A percentile compares a stretch with the other conserved stretches of the same genome.
phyloP scores from a whole-genome alignment of 2,797 vertebrate genomes.

The Gymnothorax reevesii region DNA sequence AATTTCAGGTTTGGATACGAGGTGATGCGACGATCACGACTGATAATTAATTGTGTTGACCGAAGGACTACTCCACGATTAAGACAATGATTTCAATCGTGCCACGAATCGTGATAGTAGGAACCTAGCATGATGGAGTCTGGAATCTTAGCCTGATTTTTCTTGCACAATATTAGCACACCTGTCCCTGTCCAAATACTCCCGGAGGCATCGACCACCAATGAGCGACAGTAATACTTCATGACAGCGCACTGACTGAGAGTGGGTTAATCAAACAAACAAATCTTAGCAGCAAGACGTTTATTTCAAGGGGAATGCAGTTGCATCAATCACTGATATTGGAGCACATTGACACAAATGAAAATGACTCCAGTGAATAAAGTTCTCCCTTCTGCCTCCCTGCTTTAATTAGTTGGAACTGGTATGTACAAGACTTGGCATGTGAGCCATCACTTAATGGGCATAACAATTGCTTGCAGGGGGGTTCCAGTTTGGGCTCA shows the following conservation, averaged over 20 bases:
- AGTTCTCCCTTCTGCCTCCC: neutral
- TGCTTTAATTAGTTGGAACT: neutral
- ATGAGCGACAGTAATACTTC: neutral
- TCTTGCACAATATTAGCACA: neutral
- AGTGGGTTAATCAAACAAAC: slow-evolving; percentile 12
- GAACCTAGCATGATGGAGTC: too few relatives aligned
- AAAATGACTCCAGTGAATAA: neutral
- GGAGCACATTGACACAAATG: neutral
- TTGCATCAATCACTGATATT: neutral
- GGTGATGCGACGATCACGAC: too few relatives aligned
- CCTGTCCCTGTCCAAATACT: neutral
- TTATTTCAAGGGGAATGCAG: neutral
- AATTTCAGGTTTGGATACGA: too few relatives aligned
- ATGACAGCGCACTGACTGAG: neutral
- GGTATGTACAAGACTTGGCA: neutral
- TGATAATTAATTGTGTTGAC: too few relatives aligned
- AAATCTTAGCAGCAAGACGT: slow-evolving; percentile 1
- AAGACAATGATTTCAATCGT: too few relatives aligned
- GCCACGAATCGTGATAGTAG: too few relatives aligned
- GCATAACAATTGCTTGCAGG: neutral
- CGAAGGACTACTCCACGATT: too few relatives aligned
- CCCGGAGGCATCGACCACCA: neutral
- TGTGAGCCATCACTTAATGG: neutral
- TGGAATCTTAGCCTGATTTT: too few relatives aligned
- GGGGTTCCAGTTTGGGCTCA: neutral